Evolutionary conservation across 2,113 vertebrate genomes (phyloP).

Genomic region (Deroptyus accipitrinus): DNA sequence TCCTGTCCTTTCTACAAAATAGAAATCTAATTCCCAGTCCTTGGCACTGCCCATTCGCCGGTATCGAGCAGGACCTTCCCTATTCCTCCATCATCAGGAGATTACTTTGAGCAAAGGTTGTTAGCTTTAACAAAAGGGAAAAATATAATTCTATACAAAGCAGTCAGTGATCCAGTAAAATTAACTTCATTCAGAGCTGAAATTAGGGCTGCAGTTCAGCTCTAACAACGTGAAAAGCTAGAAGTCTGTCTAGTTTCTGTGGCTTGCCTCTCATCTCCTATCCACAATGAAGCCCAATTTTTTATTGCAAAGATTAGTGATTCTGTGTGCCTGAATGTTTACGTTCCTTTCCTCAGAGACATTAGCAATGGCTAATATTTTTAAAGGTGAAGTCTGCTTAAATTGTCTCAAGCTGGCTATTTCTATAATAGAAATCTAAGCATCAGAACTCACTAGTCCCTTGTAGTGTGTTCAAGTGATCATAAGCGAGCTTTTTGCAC

Average conservation of each 20-base stretch:
- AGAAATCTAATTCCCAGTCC: background rate
- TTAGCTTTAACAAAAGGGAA: conserved; percentile 8
- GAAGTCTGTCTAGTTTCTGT: background rate
- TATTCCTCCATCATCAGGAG: background rate
- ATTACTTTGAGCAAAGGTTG: background rate
- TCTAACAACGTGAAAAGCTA: background rate
- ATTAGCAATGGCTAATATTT: background rate
- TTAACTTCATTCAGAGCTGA: background rate
- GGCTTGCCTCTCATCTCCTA: background rate
- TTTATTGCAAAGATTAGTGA: background rate
- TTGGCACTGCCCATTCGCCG: background rate
- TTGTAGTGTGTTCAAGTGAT: background rate
- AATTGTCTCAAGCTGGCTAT: background rate
- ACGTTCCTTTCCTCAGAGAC: background rate
- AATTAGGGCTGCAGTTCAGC: background rate
- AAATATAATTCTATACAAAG: background rate
- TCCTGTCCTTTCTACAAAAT: background rate
- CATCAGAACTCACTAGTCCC: background rate
- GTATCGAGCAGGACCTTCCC: background rate
- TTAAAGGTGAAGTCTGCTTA: background rate
- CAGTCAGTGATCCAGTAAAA: background rate
- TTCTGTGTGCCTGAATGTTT: background rate
- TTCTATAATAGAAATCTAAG: background rate
- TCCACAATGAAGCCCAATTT: background rate
- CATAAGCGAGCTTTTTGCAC: background rate